Percentiles rank a stretch among this genome's conserved stretches.
Evolutionary conservation across 2,888 invertebrate genomes (phyloP).

Genomic region (Synanthedon andrenaeformis): DNA sequence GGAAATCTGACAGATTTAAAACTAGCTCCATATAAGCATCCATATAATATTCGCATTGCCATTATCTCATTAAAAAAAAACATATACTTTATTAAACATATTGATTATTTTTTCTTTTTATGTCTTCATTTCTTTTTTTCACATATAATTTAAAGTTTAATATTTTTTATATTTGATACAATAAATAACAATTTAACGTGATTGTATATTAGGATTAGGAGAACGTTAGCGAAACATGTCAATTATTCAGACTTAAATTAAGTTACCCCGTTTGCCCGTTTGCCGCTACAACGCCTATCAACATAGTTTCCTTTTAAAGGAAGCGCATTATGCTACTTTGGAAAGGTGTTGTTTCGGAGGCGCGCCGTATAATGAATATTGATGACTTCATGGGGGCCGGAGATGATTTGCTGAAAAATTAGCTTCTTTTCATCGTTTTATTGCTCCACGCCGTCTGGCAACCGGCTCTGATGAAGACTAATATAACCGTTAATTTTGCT

Average conservation of each 20-base stretch:
- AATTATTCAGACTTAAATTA: conserved; percentile 61
- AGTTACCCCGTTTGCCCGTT: conserved; percentile 34
- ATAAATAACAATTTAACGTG: too few species aligned
- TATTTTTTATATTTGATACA: too few species aligned
- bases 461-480: conserved; percentile 61
- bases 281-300: conserved; percentile 21
- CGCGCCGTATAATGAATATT: conserved; percentile 67
- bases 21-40: too few species aligned
- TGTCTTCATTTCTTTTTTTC: too few species aligned
- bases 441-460: conserved; percentile 48
- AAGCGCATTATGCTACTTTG: conserved; percentile 43
- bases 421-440: conserved; percentile 68
- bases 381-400: conserved; percentile 65
- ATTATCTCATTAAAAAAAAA: too few species aligned
- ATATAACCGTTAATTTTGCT: conserved; percentile 63
- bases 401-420: conserved; percentile 70
- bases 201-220: conserved; percentile 4
- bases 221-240: conserved; percentile 50
- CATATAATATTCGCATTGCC: too few species aligned
- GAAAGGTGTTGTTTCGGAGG: conserved; percentile 67
- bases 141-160: too few species aligned
- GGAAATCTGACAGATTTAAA: too few species aligned
- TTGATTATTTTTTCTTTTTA: too few species aligned
- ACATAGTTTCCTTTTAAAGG: conserved; percentile 53
- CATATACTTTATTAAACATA: too few species aligned